Evolutionary conservation across 2,797 vertebrate species (phyloP).

Genomic region (Brachymystax lenok): DNA sequence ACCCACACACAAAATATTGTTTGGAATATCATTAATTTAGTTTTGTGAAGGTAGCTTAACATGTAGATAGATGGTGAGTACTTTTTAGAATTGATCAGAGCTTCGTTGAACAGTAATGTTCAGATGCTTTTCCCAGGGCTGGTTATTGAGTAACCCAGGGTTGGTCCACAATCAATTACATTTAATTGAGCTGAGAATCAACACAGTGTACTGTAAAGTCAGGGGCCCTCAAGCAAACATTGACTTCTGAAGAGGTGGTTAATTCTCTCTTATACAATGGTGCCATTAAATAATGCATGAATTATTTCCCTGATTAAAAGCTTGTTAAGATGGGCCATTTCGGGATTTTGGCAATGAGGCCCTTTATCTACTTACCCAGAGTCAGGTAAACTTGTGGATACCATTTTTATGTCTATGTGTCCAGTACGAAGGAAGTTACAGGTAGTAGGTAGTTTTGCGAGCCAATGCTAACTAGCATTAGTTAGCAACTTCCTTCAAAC

Average conservation of each 20-base stretch:
- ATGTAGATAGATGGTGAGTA: not conserved
- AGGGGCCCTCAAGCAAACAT: conserved; percentile 32
- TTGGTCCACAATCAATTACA: conserved; percentile 57
- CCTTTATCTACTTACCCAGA: no score
- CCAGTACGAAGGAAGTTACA: no score
- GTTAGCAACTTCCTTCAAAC: no score
- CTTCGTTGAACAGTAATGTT: conserved; percentile 43
- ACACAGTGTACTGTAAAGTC: conserved; percentile 44
- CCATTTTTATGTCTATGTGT: not conserved
- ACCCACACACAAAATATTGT: not conserved
- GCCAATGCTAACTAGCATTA: no score
- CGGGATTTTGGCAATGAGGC: not conserved
- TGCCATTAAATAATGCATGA: conserved; percentile 12
- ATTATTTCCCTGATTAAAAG: conserved; percentile 4
- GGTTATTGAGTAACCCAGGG: conserved; percentile 53
- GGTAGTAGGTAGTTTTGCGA: no score
- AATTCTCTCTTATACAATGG: conserved; percentile 1
- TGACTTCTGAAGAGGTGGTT: conserved; percentile 19
- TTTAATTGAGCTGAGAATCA: conserved; percentile 63
- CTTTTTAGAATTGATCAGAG: conserved; percentile 42
- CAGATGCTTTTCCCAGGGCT: conserved; percentile 39
- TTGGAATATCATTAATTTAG: not conserved
- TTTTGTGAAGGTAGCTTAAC: not conserved
- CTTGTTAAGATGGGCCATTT: not conserved
- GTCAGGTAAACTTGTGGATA: not conserved